Percentiles rank a stretch among this genome's conserved stretches.
phyloP scores from a whole-genome alignment of 2,888 invertebrate genomes.

The Lordiphosa andalusiaca region DNA sequence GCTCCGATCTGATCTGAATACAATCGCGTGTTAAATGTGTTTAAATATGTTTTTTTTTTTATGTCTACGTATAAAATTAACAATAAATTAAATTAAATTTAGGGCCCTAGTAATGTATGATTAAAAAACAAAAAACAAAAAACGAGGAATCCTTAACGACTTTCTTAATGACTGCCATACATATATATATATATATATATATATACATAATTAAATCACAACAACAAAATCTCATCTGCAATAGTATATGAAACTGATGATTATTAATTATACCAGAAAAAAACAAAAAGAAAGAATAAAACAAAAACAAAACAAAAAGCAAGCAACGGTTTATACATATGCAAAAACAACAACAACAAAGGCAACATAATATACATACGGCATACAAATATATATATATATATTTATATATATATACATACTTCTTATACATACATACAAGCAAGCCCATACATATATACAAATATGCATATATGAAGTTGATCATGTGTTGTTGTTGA shows the following conservation, averaged over 20 bases:
- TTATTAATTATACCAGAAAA: slow-evolving; percentile 2
- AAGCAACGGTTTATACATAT: slow-evolving; percentile 5
- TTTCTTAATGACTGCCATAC: slow-evolving; percentile 74
- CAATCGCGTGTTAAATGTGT: slow-evolving; percentile 35
- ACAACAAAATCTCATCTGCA: neutral
- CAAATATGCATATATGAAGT: slow-evolving; percentile 1
- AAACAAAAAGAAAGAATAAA: slow-evolving; percentile 1
- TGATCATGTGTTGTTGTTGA: neutral
- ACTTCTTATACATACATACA: slow-evolving; percentile 10
- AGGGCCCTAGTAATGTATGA: slow-evolving; percentile 54
- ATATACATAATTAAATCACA: slow-evolving; percentile 16
- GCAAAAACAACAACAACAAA: neutral
- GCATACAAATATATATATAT: slow-evolving; percentile 8
- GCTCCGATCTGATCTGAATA: slow-evolving; percentile 22
- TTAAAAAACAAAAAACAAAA: slow-evolving; percentile 11
- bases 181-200: slow-evolving; percentile 42
- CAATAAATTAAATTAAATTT: slow-evolving; percentile 42
- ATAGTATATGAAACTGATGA: no score
- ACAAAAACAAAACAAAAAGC: neutral
- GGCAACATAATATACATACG: slow-evolving; percentile 1
- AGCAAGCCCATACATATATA: slow-evolving; percentile 2
- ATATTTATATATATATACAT: slow-evolving; percentile 12
- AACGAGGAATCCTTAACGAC: slow-evolving; percentile 69
- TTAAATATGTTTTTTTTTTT: slow-evolving; percentile 31
- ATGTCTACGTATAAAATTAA: slow-evolving; percentile 29